Base-by-base conservation (phyloP, 2,888 invertebrate species). In the Synanthedon vespiformis region DNA sequence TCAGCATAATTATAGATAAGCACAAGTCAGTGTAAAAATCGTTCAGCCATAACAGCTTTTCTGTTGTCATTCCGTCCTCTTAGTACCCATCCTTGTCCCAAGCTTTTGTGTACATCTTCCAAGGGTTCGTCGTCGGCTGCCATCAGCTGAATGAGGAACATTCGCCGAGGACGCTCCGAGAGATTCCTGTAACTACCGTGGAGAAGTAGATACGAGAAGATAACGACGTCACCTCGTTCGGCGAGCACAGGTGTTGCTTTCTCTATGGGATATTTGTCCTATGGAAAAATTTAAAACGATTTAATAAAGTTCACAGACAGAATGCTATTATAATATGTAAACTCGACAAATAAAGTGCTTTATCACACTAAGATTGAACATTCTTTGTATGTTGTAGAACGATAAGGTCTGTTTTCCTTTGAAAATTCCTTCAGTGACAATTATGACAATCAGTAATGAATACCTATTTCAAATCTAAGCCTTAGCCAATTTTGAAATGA, bases 111-210 rank as follows among this genome's bases (percentile, higher is more conserved):
- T 1, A 68, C 65, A 11, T 70, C 62, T 48, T 66, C 61, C n/a
- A 67, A 53, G 1, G 84, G 79, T 49, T 80, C 77, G 54, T 88
- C 88, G 48, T 87, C 82, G 1, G 83, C 85, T 1, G 80, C 70
- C 68, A 79, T 76, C 13, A 85, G 58, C 72, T 86, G 75, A 3
- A 80, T 67, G 5, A 87, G 67, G 53, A 83, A 79, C 86, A 87
- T 88, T 14, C 85, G 65, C 10, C 86, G 67, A 0, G 70, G 59
- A 50, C 67, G 60, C 6, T 59, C 61, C 0, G 80, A 81, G 5
- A 71, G 61, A 61, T 88, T 87, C 12, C 82, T 57, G 54, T 83
- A 86, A 14, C 85, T 85, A 14, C 86, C 87, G 57, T 87, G 86
- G 18, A 88, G 65, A 18, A 85, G 61, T 10, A 88, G 66, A 57